Evolutionary conservation across 2,797 vertebrate species (phyloP).

Genomic region (Labeo calbasu): DNA sequence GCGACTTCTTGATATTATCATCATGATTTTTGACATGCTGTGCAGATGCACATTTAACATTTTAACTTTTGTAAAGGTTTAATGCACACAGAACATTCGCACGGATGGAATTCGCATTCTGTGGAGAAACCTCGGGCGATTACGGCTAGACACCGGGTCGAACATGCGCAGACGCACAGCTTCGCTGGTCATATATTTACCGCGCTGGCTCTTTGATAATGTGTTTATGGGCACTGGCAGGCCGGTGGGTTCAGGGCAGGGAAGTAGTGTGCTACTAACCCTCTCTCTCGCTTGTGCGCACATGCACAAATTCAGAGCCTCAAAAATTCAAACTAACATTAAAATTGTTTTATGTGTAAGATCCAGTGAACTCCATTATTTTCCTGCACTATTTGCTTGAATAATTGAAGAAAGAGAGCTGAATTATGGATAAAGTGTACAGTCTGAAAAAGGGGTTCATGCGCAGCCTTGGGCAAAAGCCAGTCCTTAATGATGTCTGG

Average conservation of each 20-base stretch:
- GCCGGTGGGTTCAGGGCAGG: slow-evolving; percentile 55
- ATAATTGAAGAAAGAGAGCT: slow-evolving; percentile 97
- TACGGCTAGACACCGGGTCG: background rate
- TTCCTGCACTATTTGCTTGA: slow-evolving; percentile 98
- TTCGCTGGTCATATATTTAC: slow-evolving; percentile 63
- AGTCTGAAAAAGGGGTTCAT: slow-evolving; percentile 99
- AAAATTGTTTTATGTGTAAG: slow-evolving; percentile 94
- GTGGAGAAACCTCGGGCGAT: background rate
- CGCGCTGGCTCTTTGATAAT: slow-evolving; percentile 59
- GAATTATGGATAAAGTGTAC: slow-evolving; percentile 99
- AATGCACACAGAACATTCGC: background rate
- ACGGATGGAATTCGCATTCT: background rate
- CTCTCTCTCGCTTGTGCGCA: slow-evolving; percentile 32
- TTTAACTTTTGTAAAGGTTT: background rate
- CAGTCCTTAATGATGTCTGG: slow-evolving; percentile 98
- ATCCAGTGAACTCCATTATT: slow-evolving; percentile 99
- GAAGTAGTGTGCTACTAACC: slow-evolving; percentile 64
- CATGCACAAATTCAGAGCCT: slow-evolving; percentile 77
- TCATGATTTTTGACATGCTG: slow-evolving; percentile 11
- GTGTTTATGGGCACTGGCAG: slow-evolving; percentile 63
- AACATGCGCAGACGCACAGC: slow-evolving; percentile 5
- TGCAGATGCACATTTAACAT: background rate
- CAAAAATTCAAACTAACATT: slow-evolving; percentile 94
- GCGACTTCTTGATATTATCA: slow-evolving; percentile 30
- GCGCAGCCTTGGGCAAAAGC: slow-evolving; percentile 92